Evolutionary conservation across 1,140 invertebrate genomes (phyloP), one percentile per base, ranked within the genome.

Genomic region (Bombus huntii): DNA sequence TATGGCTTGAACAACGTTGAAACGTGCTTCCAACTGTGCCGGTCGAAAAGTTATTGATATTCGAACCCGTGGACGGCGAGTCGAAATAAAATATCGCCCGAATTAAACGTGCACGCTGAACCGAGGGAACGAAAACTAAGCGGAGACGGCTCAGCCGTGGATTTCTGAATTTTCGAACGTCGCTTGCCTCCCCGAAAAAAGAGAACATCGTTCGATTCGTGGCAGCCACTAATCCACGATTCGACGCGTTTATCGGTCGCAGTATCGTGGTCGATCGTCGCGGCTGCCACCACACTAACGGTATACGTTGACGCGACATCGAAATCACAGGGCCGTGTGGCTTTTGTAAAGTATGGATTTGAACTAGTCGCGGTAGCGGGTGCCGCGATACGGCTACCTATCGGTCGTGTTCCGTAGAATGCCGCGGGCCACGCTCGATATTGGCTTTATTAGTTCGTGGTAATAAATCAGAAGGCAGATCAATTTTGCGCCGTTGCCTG

Each of bases 381-480:
- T 65, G 78, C 59, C 75, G 82, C 79, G 89, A 85, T 86, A 90
- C 81, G 76, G 82, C 82, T 79, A 85, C 86, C 88, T 88, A 90
- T 90, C 89, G 89, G 72, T 74, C 78, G 68, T 77, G 42, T 86
- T 87, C 73, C 88, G 88, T 74, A 80, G 87, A 82, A 77, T 31
- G 85, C 87, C 88, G 88, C 88, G 88, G 72, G 88, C 76, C 81
- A 84, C 84, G 88, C 84, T 89, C 91, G 93, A 94, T 93, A 93
- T 71, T 76, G 90, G 92, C 93, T 94, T 94, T 94, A 94, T 94
- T 94, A 94, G 92, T 93, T 92, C 91, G 89, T 80, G 89, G 92
- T 88, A 92, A 94, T 94, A 94, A 94, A 94, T 94, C 94, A 94
- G 92, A 81, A 87, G 81, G 86, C 87, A 88, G 93, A 94, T 94